Evolutionary conservation across 2,888 invertebrate species (phyloP), one percentile per base, ranked within the genome.

Genomic region (Orchestes rusci): DNA sequence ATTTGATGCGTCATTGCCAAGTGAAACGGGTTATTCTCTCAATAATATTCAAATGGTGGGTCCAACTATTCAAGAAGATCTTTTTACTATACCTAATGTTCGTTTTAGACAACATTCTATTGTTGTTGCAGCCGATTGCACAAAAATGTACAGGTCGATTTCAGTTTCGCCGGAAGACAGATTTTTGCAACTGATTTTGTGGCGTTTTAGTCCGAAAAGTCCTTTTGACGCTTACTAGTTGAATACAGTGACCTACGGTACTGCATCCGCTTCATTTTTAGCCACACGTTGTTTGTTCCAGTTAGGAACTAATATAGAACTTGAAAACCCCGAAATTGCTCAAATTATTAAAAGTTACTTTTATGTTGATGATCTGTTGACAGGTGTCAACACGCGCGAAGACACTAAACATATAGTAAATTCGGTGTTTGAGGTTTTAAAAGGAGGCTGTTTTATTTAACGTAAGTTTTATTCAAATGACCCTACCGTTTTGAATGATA

Each of bases 291-390:
- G 49, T n/a, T 37, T 48, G 16, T 36, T 28, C 23, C 50, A 50
- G 36, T 39, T 53, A 23, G 52, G 41, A 7, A 16, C 36, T 15
- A 45, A 53, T 16, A 37, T 38, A 16, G 28, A 38, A 28, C 8
- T 4, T n/a, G 28, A 18, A 15, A 31, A 36, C 34, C 48, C 53
- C 5, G 10, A 12, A 10, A 47, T 48, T 8, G 37, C 46, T 34
- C 5, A 34, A 27, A 39, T 43, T 12, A 48, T 53, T 16, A 35
- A 30, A 32, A 48, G 31, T 20, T 44, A 54, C 31, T 54, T 55
- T 30, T 54, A 54, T 30, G 44, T 55, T 7, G 55, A 56, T 36
- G 55, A 53, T 20, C 15, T 55, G 15, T 13, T 38, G 27, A 38
- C 28, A 4, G 38, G 38, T 8, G 15, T 16, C 15, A 15, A 38